Percentiles rank a stretch among this genome's conserved stretches.
Evolutionary conservation across 2,797 vertebrate species (phyloP).

Genomic region (Pseudomugil tenellus): DNA sequence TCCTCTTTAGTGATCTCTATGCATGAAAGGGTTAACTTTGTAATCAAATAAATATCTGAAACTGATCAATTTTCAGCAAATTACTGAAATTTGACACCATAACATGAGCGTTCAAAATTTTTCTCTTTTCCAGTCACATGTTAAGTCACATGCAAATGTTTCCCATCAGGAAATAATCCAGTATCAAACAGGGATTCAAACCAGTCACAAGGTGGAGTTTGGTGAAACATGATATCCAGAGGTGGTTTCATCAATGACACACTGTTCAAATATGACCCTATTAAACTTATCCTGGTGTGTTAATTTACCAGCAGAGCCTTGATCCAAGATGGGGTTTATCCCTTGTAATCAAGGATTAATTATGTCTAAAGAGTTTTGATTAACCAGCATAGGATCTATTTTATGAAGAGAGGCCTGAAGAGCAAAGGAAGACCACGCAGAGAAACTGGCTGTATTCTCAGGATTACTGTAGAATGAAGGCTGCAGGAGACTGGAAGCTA

Average conservation of each 20-base stretch:
- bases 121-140: neutral
- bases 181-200: constrained; percentile 3
- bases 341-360: constrained; percentile 71
- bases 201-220: neutral
- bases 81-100: too few relatives aligned
- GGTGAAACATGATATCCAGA: constrained; percentile 4
- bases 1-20: too few relatives aligned
- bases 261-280: constrained; percentile 40
- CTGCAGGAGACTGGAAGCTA: neutral
- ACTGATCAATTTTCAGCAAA: too few relatives aligned
- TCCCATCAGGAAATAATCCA: neutral
- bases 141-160: neutral
- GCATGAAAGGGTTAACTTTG: too few relatives aligned
- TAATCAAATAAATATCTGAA: too few relatives aligned
- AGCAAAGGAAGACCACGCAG: constrained; percentile 24
- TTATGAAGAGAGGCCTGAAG: constrained; percentile 9
- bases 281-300: constrained; percentile 42
- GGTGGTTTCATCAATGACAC: constrained; percentile 37
- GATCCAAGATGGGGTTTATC: constrained; percentile 53
- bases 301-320: constrained; percentile 58
- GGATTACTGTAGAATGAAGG: neutral
- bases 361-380: constrained; percentile 54
- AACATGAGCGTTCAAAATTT: too few relatives aligned
- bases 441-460: neutral
- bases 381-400: constrained; percentile 38